Evolutionary conservation across 2,888 invertebrate species (phyloP), one percentile per base, ranked within the genome.

Genomic region (Metacarcinus magister): DNA sequence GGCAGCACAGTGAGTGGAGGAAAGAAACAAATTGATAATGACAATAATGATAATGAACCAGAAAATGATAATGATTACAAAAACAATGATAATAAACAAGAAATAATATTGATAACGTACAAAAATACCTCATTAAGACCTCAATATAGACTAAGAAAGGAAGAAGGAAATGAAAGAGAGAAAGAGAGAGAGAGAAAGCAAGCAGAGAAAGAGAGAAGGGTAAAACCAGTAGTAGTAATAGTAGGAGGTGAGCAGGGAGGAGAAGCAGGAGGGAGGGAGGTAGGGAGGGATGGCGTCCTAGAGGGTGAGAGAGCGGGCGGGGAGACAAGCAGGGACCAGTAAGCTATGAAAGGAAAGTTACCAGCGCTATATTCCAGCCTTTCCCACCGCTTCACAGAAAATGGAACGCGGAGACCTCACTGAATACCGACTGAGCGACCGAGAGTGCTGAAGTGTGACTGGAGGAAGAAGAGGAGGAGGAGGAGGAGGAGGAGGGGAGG

Each of bases 311-410:
- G 54, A n/a, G 75, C 23, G 54, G 75, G 75, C 75, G 23, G 75
- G 75, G 75, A 28, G 75, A n/a, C 75, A 28, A 28, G 75, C 75
- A n/a, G n/a, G 4, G 75, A n/a, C n/a, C 75, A 75, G 75, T 75
- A 75, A 75, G 75, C 75, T 75, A n/a, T 75, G n/a, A 75, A 75
- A 75, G 75, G n/a, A 75, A 75, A 75, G n/a, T 75, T 75, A 75
- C 75, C 75, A 75, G n/a, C n/a, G 75, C 75, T 75, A 75, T 75
- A 75, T 75, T 75, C 75, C 23, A 75, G 75, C 0, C 75, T 75
- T 75, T 54, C 54, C 54, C 16, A 19, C 54, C 54, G 54, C 54
- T 54, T 19, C 75, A 23, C 7, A 28, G 75, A 75, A 75, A 75
- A 75, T 75, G 75, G n/a, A 75, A 75, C 2, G 0, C 75, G 28